A percentile compares a stretch with the other conserved stretches of the same genome.
These are phyloP conservation scores for Alviniconcha marisindica DNA, from an alignment of 1,140 invertebrate genomes.

Conservation along the genomic window DNA sequence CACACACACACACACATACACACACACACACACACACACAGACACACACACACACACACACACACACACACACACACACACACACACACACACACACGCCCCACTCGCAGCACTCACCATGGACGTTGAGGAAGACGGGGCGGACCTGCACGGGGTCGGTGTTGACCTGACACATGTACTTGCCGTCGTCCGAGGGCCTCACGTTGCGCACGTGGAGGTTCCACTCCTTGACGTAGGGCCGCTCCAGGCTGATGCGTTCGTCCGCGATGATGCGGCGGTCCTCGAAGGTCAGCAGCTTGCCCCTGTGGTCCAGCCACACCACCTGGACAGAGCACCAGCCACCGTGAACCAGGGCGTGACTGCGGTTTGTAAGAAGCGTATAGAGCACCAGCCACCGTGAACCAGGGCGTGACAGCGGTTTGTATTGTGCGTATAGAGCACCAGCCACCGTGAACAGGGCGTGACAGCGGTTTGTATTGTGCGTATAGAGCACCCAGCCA, in stretches of 20 bases:
- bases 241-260: slow-evolving; percentile 67
- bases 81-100: no score
- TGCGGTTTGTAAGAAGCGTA: no score
- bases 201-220: slow-evolving; percentile 69
- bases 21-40: background rate
- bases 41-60: background rate
- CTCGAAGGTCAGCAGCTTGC: slow-evolving; percentile 60
- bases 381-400: no score
- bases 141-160: slow-evolving; percentile 68
- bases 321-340: slow-evolving; percentile 52
- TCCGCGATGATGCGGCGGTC: slow-evolving; percentile 68
- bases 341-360: no score
- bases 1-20: background rate
- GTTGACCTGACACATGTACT: slow-evolving; percentile 71
- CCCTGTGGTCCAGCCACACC: slow-evolving; percentile 65
- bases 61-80: background rate
- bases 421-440: no score
- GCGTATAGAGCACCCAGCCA: no score
- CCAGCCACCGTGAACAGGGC: no score
- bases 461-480: no score
- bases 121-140: slow-evolving; percentile 54
- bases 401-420: no score
- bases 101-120: slow-evolving; percentile 64
- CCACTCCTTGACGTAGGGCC: slow-evolving; percentile 70
- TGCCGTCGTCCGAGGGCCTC: slow-evolving; percentile 59